These are phyloP conservation scores for Bombus vancouverensis DNA, from an alignment of 1,140 invertebrate species.

Conservation along the genomic window DNA sequence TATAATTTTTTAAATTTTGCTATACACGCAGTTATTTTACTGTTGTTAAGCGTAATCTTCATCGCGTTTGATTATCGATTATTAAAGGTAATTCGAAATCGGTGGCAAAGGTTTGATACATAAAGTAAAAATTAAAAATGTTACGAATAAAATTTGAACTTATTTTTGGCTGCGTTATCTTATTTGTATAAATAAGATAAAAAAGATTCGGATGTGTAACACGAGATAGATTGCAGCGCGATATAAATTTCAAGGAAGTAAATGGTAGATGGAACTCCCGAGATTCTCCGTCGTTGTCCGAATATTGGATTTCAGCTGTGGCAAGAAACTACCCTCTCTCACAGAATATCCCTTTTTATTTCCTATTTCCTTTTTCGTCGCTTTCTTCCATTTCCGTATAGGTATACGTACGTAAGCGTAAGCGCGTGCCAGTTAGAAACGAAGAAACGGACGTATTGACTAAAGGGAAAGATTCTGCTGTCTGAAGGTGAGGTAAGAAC, in stretches of 20 bases:
- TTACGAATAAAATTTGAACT: background rate
- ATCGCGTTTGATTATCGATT: background rate
- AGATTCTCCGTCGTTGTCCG: constrained; percentile 55
- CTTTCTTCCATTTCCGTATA: background rate
- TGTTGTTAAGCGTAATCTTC: background rate
- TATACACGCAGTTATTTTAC: no score
- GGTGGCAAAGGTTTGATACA: background rate
- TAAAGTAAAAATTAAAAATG: constrained; percentile 33
- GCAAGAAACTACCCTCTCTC: constrained; percentile 50
- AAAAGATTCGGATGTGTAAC: constrained; percentile 31
- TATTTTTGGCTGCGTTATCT: constrained; percentile 32
- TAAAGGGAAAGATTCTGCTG: constrained; percentile 40
- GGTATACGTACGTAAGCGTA: constrained; percentile 15
- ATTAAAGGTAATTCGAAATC: no score
- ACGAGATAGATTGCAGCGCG: constrained; percentile 53
- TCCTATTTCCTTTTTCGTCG: background rate
- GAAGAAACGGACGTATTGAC: constrained; percentile 31
- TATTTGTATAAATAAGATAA: constrained; percentile 43
- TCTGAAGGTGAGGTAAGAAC: constrained; percentile 50
- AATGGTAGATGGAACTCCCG: constrained; percentile 55
- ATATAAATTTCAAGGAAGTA: constrained; percentile 65
- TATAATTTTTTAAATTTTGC: no score
- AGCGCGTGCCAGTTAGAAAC: constrained; percentile 1
- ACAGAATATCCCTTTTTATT: constrained; percentile 1
- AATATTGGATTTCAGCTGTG: constrained; percentile 62